Evolutionary conservation across 2,797 vertebrate species (phyloP).

Genomic region (Rhynchotus rufescens): DNA sequence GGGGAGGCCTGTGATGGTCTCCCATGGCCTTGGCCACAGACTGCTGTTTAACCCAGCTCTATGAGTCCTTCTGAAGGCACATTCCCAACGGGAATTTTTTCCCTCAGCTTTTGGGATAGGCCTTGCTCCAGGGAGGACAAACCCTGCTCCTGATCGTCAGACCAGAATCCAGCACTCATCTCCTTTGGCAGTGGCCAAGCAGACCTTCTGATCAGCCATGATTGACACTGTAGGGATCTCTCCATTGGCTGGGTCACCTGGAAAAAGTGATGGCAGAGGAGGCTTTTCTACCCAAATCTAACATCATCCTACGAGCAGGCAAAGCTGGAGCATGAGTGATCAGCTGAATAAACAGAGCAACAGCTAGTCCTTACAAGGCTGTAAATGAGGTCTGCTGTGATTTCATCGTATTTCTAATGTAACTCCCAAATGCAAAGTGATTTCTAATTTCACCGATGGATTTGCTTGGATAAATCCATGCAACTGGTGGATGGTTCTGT

Average conservation of each 20-base stretch:
- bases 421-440: slow-evolving; percentile 18
- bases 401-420: accelerated
- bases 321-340: accelerated
- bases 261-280: not conserved
- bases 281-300: not conserved
- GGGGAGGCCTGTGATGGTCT: not conserved
- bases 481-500: not conserved
- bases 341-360: not conserved
- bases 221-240: not conserved
- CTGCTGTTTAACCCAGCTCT: not conserved
- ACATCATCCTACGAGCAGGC: not conserved
- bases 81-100: not conserved
- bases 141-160: not conserved
- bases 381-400: not conserved
- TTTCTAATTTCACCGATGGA: not conserved
- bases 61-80: not conserved
- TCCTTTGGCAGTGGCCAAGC: not conserved
- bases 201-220: not conserved
- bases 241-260: not conserved
- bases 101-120: not conserved
- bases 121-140: not conserved
- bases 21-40: accelerated
- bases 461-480: slow-evolving; percentile 25
- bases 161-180: not conserved
- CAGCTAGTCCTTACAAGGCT: not conserved